Percentiles rank a stretch among this genome's conserved stretches.
These are phyloP conservation scores for Archips xylosteana DNA, from an alignment of 2,888 invertebrate genomes.

Conservation along the genomic window DNA sequence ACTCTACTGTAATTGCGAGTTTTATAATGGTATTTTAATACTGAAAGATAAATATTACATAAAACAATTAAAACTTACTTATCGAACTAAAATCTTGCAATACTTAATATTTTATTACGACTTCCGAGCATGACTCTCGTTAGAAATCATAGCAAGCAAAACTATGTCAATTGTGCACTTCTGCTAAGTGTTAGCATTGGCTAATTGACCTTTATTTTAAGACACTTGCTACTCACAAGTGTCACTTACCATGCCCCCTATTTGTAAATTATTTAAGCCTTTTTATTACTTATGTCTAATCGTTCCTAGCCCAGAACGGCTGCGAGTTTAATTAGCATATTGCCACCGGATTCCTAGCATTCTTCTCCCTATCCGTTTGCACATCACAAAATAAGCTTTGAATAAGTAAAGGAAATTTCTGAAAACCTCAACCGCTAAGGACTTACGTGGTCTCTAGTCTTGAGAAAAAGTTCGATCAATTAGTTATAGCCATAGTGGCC, in stretches of 20 bases:
- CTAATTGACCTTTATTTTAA: constrained; percentile 39
- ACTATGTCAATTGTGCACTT: constrained; percentile 31
- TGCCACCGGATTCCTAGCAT: constrained; percentile 71
- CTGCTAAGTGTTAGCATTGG: constrained; percentile 18
- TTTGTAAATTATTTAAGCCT: constrained; percentile 24
- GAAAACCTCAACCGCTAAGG: no score
- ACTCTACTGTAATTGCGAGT: no score
- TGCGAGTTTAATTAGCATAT: constrained; percentile 73
- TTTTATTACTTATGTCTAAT: constrained; percentile 40
- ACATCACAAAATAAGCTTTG: constrained; percentile 52
- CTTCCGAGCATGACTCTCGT: constrained; percentile 25
- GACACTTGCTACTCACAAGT: constrained; percentile 16
- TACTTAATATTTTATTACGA: neutral
- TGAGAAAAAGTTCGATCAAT: no score
- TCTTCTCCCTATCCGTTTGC: constrained; percentile 69
- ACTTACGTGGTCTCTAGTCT: no score
- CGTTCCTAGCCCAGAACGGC: constrained; percentile 55
- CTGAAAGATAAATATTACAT: no score
- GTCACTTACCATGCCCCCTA: constrained; percentile 26
- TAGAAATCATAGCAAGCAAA: constrained; percentile 33
- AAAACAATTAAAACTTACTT: no score
- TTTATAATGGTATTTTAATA: no score
- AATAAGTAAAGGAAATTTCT: neutral
- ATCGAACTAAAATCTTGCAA: no score
- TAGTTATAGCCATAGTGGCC: no score